Conservation (phyloP, 2,113 vertebrate genomes). For the Gadus chalcogrammus region DNA sequence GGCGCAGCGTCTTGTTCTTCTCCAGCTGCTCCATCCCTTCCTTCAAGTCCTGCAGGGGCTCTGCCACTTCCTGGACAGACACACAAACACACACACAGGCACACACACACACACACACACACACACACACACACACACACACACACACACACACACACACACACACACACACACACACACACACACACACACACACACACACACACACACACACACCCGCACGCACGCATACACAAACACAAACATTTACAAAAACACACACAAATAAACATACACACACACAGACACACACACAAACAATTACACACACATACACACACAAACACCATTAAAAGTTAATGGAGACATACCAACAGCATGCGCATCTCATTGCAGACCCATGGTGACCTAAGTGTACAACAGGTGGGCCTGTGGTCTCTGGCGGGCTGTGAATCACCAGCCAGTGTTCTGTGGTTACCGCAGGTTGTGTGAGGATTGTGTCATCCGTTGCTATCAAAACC, state of each 20-base stretch:
- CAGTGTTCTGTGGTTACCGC: conserved; percentile 25
- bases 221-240: conserved; percentile 19
- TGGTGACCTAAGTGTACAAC: conserved; percentile 13
- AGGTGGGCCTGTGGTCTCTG: conserved; percentile 37
- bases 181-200: neutral
- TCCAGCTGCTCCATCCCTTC: conserved; percentile 98
- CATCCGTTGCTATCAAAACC: too few species aligned
- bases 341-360: conserved; percentile 18
- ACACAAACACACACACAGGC: neutral
- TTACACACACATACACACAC: neutral
- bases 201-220: conserved; percentile 3
- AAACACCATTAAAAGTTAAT: conserved; percentile 33
- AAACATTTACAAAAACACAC: conserved; percentile 11
- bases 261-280: neutral
- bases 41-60: conserved; percentile 94
- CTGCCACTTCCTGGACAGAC: conserved; percentile 87
- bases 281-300: neutral
- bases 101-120: neutral
- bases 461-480: conserved; percentile 33
- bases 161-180: neutral
- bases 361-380: conserved; percentile 16
- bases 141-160: conserved; percentile 14
- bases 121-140: conserved; percentile 10
- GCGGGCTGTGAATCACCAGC: conserved; percentile 17
- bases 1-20: conserved; percentile 92